These are phyloP conservation scores for Bradypus variegatus DNA, from an alignment of 2,797 vertebrate genomes.

Conservation along the genomic window DNA sequence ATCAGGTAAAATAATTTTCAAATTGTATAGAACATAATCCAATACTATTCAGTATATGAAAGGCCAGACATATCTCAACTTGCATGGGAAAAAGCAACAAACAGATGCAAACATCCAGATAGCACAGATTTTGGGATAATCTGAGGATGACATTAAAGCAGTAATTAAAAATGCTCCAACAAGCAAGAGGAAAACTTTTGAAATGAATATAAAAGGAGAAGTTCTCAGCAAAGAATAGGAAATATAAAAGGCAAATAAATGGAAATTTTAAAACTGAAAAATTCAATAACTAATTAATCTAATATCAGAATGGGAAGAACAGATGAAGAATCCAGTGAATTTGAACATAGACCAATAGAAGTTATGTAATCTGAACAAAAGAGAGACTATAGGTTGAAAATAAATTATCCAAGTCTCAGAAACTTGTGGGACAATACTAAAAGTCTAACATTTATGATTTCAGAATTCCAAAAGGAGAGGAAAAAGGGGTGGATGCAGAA, in stretches of 20 bases:
- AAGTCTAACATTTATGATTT: neutral
- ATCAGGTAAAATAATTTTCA: neutral
- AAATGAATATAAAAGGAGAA: neutral
- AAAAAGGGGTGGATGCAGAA: neutral
- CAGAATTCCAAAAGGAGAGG: neutral
- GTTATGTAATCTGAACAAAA: neutral
- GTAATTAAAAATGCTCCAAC: neutral
- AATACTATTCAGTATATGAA: neutral
- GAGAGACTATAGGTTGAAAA: neutral
- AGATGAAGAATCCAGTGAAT: neutral
- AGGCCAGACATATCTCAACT: neutral
- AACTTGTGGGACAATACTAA: neutral
- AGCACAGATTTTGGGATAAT: neutral
- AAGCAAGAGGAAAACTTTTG: neutral
- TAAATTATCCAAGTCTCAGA: neutral
- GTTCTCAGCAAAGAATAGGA: neutral
- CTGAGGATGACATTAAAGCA: neutral
- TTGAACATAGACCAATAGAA: neutral
- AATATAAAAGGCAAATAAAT: neutral
- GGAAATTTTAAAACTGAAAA: neutral
- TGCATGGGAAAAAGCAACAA: neutral
- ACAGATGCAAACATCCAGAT: neutral
- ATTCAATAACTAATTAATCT: neutral
- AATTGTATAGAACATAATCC: neutral
- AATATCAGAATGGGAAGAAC: neutral